A percentile compares a stretch with the other conserved stretches of the same genome.
Conservation (phyloP, 2,113 vertebrate genomes). For the Podilymbus podiceps region DNA sequence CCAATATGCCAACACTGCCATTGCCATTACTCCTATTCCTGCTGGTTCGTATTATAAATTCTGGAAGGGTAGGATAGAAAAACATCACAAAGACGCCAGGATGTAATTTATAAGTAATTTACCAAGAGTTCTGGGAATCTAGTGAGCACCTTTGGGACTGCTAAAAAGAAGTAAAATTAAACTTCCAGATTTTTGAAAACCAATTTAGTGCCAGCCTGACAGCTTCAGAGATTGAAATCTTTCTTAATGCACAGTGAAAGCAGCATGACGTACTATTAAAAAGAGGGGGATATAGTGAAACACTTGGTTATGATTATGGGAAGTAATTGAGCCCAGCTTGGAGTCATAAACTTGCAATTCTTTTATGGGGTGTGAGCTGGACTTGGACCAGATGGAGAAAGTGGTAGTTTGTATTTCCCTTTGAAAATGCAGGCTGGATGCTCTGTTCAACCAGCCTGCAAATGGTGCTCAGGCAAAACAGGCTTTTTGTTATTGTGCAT, state of each 20-base stretch:
- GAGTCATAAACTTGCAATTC: conserved; percentile 44
- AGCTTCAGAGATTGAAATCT: not conserved
- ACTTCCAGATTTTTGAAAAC: not conserved
- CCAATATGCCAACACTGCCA: not conserved
- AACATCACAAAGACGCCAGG: not conserved
- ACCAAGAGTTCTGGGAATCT: not conserved
- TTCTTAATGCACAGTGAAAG: not conserved
- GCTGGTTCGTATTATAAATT: not conserved
- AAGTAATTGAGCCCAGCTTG: conserved; percentile 58
- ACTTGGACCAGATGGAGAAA: conserved; percentile 45
- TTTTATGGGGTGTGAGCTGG: conserved; percentile 61
- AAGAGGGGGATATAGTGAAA: not conserved
- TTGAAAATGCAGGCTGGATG: not conserved
- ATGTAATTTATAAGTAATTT: conserved; percentile 30
- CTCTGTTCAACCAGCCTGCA: not conserved
- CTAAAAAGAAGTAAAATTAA: conserved; percentile 1
- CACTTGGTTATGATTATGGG: conserved; percentile 59
- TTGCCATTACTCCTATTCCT: not conserved
- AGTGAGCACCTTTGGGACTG: not conserved
- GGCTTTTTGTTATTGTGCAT: not conserved
- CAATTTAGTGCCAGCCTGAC: not conserved
- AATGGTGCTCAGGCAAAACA: not conserved
- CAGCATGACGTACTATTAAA: not conserved
- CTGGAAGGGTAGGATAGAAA: not conserved
- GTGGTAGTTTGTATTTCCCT: conserved; percentile 29